Evolutionary conservation across 2,888 invertebrate genomes (phyloP), one percentile per base, ranked within the genome.

Genomic region (Helicoverpa assulta): DNA sequence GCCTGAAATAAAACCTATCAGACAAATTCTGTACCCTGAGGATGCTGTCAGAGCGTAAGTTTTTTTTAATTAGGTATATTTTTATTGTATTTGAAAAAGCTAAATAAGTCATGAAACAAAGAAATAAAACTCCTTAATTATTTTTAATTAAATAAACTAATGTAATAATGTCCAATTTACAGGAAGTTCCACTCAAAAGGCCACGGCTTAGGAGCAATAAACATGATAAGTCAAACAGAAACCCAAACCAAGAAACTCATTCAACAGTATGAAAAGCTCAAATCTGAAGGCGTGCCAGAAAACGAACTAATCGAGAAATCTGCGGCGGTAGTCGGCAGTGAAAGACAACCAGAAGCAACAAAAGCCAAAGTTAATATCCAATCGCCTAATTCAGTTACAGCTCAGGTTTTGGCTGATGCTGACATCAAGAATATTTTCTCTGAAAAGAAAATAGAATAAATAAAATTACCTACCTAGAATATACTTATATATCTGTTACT

Each of bases 21-120:
- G 94, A 83, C 93, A 96, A 78, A 98, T 99, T 82, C 97, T 98
- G 82, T 99, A 98, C 86, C 93, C 97, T 62, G 99, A 99, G 94
- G 99, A 99, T 93, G 86, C 94, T 64, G 92, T 98, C 18, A 96
- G 99, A 97, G 98, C 98, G 99, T 99, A 96, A 96, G 97, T 94
- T n/a, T n/a, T n/a, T n/a, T n/a, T n/a, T n/a, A n/a, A n/a, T n/a
- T n/a, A n/a, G n/a, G n/a, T n/a, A n/a, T n/a, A n/a, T n/a, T n/a
- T n/a, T n/a, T n/a, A n/a, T n/a, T n/a, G n/a, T n/a, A n/a, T 26
- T 26, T 26, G 26, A 4, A 26, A 26, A 26, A 26, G 26, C 0
- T 26, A 26, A 26, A 26, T 1, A 26, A 26, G 26, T 3, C 26
- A 26, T 26, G 26, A 26, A 26, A 26, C 4, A 4, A 26, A 26